Conservation (phyloP, 2,113 vertebrate genomes). For the Nycticorax nycticorax region DNA sequence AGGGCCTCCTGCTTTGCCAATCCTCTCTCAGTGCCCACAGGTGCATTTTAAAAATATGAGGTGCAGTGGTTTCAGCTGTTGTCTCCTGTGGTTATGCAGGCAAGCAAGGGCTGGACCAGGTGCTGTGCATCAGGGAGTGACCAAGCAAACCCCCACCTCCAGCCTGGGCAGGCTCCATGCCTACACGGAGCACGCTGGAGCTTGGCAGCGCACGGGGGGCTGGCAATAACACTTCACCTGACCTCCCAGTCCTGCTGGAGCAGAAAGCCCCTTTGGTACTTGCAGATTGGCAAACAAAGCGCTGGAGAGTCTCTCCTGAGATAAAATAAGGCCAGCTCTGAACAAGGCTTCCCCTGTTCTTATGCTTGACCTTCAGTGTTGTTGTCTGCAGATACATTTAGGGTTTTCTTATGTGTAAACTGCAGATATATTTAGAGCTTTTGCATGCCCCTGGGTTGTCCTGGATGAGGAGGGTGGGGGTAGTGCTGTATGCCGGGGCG, state of each 20-base stretch:
- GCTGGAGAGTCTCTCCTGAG: not conserved
- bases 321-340: not conserved
- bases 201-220: rapidly evolving
- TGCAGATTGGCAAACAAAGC: not conserved
- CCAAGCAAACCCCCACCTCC: not conserved
- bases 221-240: not conserved
- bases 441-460: not conserved
- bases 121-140: rapidly evolving
- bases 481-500: rapidly evolving
- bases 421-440: not conserved
- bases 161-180: not conserved
- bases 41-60: not conserved
- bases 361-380: not conserved
- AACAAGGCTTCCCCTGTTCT: not conserved
- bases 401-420: not conserved
- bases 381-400: not conserved
- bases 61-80: not conserved
- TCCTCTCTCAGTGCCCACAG: not conserved
- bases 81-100: not conserved
- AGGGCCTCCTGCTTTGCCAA: not conserved
- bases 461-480: not conserved
- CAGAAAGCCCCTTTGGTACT: not conserved
- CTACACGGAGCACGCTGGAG: not conserved
- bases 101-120: not conserved
- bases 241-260: not conserved